Evolutionary conservation across 1,140 invertebrate species (phyloP), one percentile per base, ranked within the genome.

Genomic region (Scaptomyza hsui): DNA sequence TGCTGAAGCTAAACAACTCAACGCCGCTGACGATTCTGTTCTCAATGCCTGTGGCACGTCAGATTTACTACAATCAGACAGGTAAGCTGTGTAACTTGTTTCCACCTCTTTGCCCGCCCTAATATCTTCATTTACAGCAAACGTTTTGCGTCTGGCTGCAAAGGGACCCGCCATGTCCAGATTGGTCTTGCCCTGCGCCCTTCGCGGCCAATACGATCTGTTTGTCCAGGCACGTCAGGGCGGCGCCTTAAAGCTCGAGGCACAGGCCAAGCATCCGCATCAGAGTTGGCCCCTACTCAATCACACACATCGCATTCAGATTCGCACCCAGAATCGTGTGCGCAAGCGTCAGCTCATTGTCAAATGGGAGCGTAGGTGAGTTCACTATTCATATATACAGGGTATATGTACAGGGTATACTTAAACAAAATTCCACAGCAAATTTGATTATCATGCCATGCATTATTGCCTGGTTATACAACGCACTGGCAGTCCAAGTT

Each of bases 41-140:
- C 51, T 89, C 90, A 51, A 69, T 75, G 75, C 75, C 77, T 51
- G 86, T 91, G 68, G 81, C 68, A 60, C 89, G 90, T 52, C 85
- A 91, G 68, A 69, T 91, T 37, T 91, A 78, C 77, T 91, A 89
- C 89, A 91, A 91, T 89, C 80, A 89, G 57, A 91, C 90, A 75
- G 78, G 90, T 91, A 77, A 80, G 83, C 63, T 4, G 26, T 24
- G n/a, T n/a, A 13, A 6, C 26, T 41, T 32, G 2, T 21, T 53
- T 29, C 16, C 39, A 37, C 19, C n/a, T 19, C 37, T 2, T 2
- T 19, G 19, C 24, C 6, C 57, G 48, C 60, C 42, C 39, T 47
- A 62, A 29, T 57, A 18, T 21, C 19, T 51, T 41, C 12, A 52
- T 41, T 13, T 48, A 9, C 68, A 91, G 90, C 71, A 15, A 91